Evolutionary conservation across 2,113 vertebrate genomes (phyloP).

Genomic region (Mesembrinibis cayennensis): DNA sequence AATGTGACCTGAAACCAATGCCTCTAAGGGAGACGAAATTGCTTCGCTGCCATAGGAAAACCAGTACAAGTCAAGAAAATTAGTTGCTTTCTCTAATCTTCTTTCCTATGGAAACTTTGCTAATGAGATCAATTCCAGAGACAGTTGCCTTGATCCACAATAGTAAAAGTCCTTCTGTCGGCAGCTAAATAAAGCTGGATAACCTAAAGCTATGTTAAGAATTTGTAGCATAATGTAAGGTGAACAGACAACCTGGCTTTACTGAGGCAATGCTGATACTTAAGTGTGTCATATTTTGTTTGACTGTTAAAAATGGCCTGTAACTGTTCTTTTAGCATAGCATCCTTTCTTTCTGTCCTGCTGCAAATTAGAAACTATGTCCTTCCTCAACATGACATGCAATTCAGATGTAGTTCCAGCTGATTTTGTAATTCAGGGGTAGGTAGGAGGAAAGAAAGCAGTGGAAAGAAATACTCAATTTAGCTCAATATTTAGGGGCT

Average conservation of each 20-base stretch:
- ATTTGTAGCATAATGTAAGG: conserved; percentile 29
- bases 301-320: conserved; percentile 50
- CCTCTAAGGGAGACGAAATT: conserved; percentile 37
- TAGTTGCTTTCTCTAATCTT: conserved; percentile 53
- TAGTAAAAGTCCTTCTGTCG: conserved; percentile 60
- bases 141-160: conserved; percentile 60
- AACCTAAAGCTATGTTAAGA: conserved; percentile 43
- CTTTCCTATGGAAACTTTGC: conserved; percentile 67
- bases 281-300: conserved; percentile 41
- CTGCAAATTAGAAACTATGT: background rate
- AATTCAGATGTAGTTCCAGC: background rate
- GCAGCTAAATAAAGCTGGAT: conserved; percentile 67
- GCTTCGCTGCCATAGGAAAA: conserved; percentile 51
- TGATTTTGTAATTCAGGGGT: background rate
- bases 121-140: conserved; percentile 71
- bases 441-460: background rate
- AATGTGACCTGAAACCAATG: conserved; percentile 64
- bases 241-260: conserved; percentile 68
- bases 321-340: conserved; percentile 65
- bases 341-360: background rate
- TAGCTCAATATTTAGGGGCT: background rate
- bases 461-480: background rate
- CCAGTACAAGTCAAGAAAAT: conserved; percentile 59
- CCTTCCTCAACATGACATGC: background rate
- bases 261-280: conserved; percentile 9